phyloP scores from a whole-genome alignment of 2,888 invertebrate species.

The Automeris io region DNA sequence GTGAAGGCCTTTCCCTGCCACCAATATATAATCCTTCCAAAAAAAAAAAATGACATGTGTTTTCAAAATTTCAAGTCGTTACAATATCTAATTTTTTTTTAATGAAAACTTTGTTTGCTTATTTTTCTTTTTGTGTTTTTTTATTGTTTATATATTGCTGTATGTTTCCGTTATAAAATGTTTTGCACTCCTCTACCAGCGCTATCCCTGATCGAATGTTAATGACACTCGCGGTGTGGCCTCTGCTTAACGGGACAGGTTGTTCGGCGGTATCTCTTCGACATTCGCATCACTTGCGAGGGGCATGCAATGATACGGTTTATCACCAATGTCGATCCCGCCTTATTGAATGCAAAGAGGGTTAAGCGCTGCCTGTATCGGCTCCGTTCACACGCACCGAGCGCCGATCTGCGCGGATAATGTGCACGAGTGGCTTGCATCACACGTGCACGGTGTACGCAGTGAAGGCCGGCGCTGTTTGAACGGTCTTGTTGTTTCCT shows the following conservation, averaged over 20 bases:
- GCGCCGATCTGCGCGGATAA: conserved; percentile 45
- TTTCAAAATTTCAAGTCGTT: too few relatives aligned
- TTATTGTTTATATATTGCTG: not conserved
- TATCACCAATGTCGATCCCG: not conserved
- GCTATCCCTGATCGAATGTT: too few relatives aligned
- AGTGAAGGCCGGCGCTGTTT: not conserved
- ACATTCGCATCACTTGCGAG: not conserved
- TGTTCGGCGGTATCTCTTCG: not conserved
- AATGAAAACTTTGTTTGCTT: too few relatives aligned
- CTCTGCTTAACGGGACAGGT: not conserved
- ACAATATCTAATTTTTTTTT: too few relatives aligned
- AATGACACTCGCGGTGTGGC: too few relatives aligned
- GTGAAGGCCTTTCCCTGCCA: too few relatives aligned
- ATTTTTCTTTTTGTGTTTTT: conserved; percentile 38
- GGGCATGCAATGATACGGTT: not conserved
- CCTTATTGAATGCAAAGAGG: not conserved
- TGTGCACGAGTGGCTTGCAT: not conserved
- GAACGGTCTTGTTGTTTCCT: not conserved
- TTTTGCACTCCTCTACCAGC: too few relatives aligned
- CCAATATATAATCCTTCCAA: too few relatives aligned
- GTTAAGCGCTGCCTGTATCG: not conserved
- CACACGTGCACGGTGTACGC: not conserved
- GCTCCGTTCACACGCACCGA: conserved; percentile 56
- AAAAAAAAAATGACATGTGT: too few relatives aligned
- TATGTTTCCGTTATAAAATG: too few relatives aligned